Percentiles rank a stretch among this genome's conserved stretches.
Evolutionary conservation across 30 jellyfish, hydroid and myxozoan species (phyloP).

Genomic region (Cassiopea andromeda): DNA sequence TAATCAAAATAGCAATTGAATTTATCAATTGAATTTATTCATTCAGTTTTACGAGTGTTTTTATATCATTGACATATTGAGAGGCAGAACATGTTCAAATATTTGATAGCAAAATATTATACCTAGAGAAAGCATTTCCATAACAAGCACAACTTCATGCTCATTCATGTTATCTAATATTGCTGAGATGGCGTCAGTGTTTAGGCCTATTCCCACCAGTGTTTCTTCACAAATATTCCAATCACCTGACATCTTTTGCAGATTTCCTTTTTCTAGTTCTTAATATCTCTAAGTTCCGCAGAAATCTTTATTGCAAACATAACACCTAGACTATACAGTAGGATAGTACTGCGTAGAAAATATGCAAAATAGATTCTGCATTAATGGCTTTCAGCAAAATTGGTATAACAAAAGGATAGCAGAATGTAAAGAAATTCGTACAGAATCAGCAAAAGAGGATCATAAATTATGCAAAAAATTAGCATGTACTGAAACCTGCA

Average conservation of each 20-base stretch:
- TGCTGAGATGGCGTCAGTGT: slow-evolving; percentile 28
- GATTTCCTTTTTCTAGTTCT: not conserved
- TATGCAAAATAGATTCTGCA: not conserved
- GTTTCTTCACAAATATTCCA: slow-evolving; percentile 31
- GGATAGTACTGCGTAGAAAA: not conserved
- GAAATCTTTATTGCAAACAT: not conserved
- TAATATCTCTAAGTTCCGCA: not conserved
- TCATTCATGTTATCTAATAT: slow-evolving; percentile 57
- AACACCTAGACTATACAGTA: not conserved
- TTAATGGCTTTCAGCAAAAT: not conserved
- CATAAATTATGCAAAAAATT: not conserved
- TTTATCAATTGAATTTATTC: too few relatives aligned
- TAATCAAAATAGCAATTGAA: too few relatives aligned
- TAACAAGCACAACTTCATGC: slow-evolving; percentile 46
- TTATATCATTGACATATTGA: too few relatives aligned
- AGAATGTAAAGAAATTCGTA: not conserved
- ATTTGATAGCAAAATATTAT: not conserved
- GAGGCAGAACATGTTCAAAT: not conserved
- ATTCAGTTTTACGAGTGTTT: too few relatives aligned
- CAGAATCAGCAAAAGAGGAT: not conserved
- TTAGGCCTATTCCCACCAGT: slow-evolving; percentile 44
- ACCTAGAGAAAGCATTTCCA: slow-evolving; percentile 60
- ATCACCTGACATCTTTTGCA: not conserved
- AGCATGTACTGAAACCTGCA: not conserved
- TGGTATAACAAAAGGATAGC: not conserved